Base-by-base conservation (phyloP, 2,113 vertebrate species). In the Tenebrosternarchus preto region DNA sequence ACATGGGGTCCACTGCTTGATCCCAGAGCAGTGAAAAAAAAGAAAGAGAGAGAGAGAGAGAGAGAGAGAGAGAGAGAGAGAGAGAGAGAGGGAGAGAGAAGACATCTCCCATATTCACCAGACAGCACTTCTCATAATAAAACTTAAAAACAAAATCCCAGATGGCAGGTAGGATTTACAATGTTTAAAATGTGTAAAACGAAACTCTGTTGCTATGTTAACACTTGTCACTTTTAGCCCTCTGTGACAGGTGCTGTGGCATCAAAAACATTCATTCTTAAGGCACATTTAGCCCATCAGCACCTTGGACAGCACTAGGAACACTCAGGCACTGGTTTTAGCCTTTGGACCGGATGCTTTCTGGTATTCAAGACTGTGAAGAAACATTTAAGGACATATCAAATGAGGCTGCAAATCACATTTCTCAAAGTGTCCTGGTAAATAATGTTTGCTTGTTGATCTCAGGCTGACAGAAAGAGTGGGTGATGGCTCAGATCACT, bases 1-100 rank as follows among this genome's bases (percentile, higher is more conserved):
- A 83, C 83, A 76, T 61, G 55, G 53, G 73, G 83, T 68, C 72
- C 72, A 78, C 66, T 31, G 67, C 55, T 24, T 60, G 71, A 68
- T 74, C 75, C 73, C 31, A 70, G 59, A 70, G 64, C 84, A 53
- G 17, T 36, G n/a, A 80, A 31, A 56, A 29, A n/a, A 56, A 16
- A 27, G 33, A 46, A 12, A 19, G 33, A 75, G 24, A 61, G 56
- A 75, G 57, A 60, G n/a, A 61, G 46, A 55, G 15, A 80, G 59
- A 64, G 43, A 55, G 20, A 25, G 31, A 29, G 15, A 31, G 24
- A 73, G 19, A 33, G 70, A 73, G 53, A 29, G 50, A 56, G 17
- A 17, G 46, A 29, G 25, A 72, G 69, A 70, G 24, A 72, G 27
- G 27, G 46, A 53, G 12, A n/a, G 33, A 39, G n/a, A 20, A 67